Percentiles rank a stretch among this genome's conserved stretches.
Conservation (phyloP, 1,140 invertebrate genomes). For the Euglossa dilemma region DNA sequence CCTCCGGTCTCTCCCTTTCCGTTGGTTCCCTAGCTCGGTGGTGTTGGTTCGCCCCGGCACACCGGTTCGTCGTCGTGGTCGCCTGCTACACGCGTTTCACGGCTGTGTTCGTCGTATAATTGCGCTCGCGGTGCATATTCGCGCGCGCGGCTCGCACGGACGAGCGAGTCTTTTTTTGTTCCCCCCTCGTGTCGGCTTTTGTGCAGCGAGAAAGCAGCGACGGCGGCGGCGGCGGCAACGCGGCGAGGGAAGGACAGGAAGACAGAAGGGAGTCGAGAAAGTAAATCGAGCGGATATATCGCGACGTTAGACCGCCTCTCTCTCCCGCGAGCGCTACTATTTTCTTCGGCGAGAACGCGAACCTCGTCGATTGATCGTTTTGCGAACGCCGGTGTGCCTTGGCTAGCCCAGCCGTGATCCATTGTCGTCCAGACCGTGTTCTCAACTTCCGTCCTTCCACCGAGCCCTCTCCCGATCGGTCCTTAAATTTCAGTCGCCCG, state of each 20-base stretch:
- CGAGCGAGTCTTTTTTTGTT: slow-evolving; percentile 57
- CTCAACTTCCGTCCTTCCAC: slow-evolving; percentile 21
- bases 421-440: slow-evolving; percentile 38
- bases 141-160: slow-evolving; percentile 57
- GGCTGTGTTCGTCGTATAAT: slow-evolving; percentile 57
- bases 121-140: slow-evolving; percentile 60
- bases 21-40: not conserved
- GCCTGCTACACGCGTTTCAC: slow-evolving; percentile 39
- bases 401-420: slow-evolving; percentile 18
- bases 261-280: slow-evolving; percentile 65
- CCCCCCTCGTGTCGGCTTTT: slow-evolving; percentile 49
- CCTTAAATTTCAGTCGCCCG: not conserved
- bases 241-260: slow-evolving; percentile 60
- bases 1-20: not conserved
- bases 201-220: slow-evolving; percentile 54
- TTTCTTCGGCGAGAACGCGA: slow-evolving; percentile 46
- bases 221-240: not conserved
- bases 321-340: slow-evolving; percentile 27
- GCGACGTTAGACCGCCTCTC: slow-evolving; percentile 59
- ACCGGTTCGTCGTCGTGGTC: slow-evolving; percentile 9
- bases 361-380: slow-evolving; percentile 46
- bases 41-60: not conserved
- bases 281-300: slow-evolving; percentile 67
- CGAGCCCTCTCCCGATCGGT: not conserved
- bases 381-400: slow-evolving; percentile 33